These are phyloP conservation scores for Anhinga rufa DNA, from an alignment of 2,113 vertebrate genomes.

Conservation along the genomic window DNA sequence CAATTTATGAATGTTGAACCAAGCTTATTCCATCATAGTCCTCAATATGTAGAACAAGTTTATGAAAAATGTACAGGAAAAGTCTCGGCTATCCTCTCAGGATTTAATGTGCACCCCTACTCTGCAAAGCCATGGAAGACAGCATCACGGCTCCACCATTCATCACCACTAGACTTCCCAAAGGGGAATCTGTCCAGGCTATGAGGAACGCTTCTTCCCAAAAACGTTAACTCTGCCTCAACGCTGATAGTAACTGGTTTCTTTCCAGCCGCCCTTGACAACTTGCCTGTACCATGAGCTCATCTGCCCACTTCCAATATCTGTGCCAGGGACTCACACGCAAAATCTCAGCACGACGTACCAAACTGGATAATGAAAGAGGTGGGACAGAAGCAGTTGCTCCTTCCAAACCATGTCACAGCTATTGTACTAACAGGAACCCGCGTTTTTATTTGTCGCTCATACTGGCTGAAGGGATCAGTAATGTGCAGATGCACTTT, in stretches of 20 bases:
- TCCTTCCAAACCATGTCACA: background rate
- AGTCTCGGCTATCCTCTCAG: background rate
- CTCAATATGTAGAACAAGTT: background rate
- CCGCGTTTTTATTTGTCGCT: background rate
- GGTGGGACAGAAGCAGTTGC: background rate
- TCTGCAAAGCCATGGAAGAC: background rate
- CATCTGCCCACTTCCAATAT: background rate
- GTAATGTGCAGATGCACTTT: background rate
- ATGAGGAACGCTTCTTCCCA: background rate
- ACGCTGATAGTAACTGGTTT: background rate
- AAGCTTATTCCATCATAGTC: background rate
- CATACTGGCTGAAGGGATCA: background rate
- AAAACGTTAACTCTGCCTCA: background rate
- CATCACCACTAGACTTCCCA: background rate
- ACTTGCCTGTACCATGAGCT: background rate
- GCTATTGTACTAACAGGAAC: background rate
- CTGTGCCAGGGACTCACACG: background rate
- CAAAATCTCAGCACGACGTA: rapidly evolving
- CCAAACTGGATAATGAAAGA: background rate
- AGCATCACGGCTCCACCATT: background rate
- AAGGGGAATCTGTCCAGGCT: background rate
- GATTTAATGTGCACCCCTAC: background rate
- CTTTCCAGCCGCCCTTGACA: background rate
- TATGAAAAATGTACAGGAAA: background rate
- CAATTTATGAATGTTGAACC: background rate